A percentile compares a stretch with the other conserved stretches of the same genome.
Evolutionary conservation across 2,113 vertebrate genomes (phyloP).

Genomic region (Rynchops niger): DNA sequence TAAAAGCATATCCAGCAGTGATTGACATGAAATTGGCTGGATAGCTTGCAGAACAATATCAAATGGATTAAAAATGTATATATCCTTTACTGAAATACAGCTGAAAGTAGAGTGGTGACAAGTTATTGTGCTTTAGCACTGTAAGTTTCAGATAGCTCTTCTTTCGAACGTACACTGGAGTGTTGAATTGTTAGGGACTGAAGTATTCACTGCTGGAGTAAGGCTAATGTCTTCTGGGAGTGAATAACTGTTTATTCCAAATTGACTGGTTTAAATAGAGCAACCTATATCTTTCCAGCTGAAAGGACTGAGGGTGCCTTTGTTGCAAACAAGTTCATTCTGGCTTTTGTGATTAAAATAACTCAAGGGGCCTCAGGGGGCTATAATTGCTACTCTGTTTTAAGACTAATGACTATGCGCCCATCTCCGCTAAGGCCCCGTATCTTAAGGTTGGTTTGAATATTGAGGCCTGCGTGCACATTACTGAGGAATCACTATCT

Average conservation of each 20-base stretch:
- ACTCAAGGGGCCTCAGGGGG: background rate
- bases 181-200: slow-evolving; percentile 6
- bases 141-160: background rate
- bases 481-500: background rate
- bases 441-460: background rate
- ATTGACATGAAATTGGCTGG: background rate
- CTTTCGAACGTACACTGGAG: background rate
- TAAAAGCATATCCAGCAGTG: background rate
- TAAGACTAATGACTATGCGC: background rate
- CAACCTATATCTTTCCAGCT: slow-evolving; percentile 2
- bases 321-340: background rate
- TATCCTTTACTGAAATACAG: background rate
- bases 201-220: background rate
- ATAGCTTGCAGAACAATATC: slow-evolving; percentile 8
- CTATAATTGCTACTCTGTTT: background rate
- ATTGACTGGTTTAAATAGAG: background rate
- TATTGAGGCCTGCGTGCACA: background rate
- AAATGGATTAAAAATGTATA: slow-evolving; percentile 8
- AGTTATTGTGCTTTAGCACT: background rate
- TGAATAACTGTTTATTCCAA: background rate
- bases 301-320: slow-evolving; percentile 13
- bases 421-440: background rate
- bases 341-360: slow-evolving; percentile 23
- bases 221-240: background rate
- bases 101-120: background rate